These are phyloP conservation scores for Monopis laevigella DNA, from an alignment of 2,888 invertebrate species.

Conservation along the genomic window DNA sequence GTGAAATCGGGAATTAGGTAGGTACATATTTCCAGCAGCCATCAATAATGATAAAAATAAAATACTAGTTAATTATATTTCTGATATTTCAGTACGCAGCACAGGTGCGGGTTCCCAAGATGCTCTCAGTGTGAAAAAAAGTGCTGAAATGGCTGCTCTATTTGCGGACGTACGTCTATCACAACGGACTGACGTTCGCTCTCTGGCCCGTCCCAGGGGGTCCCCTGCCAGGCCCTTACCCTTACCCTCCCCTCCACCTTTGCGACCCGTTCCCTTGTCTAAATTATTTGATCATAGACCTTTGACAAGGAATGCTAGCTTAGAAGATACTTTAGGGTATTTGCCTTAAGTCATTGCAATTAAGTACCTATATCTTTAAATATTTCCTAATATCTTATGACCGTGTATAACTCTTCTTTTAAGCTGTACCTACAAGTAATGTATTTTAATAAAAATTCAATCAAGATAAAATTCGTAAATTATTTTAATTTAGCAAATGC, in stretches of 20 bases:
- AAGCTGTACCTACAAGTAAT: too few species aligned
- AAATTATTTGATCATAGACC: slow-evolving; percentile 47
- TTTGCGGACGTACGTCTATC: slow-evolving; percentile 81
- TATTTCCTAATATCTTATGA: too few species aligned
- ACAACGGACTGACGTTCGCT: slow-evolving; percentile 73
- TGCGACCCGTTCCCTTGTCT: slow-evolving; percentile 33
- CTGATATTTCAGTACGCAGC: slow-evolving; percentile 52
- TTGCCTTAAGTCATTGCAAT: slow-evolving; percentile 59
- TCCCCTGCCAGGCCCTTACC: slow-evolving; percentile 27
- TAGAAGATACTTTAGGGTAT: slow-evolving; percentile 73
- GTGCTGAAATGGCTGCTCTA: slow-evolving; percentile 87
- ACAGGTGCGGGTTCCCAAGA: slow-evolving; percentile 69
- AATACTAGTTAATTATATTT: too few species aligned
- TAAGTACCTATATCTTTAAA: too few species aligned
- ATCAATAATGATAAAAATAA: too few species aligned
- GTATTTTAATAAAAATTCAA: too few species aligned
- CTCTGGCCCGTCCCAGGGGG: slow-evolving; percentile 33
- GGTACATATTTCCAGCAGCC: too few species aligned
- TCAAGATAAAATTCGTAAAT: too few species aligned
- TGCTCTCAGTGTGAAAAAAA: slow-evolving; percentile 86
- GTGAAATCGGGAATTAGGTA: too few species aligned
- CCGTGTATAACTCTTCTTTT: too few species aligned
- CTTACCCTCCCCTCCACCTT: slow-evolving; percentile 24
- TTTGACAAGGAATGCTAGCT: slow-evolving; percentile 55
- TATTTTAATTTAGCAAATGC: too few species aligned